phyloP scores from a whole-genome alignment of 2,888 invertebrate species.

The Nomada goodeniana region DNA sequence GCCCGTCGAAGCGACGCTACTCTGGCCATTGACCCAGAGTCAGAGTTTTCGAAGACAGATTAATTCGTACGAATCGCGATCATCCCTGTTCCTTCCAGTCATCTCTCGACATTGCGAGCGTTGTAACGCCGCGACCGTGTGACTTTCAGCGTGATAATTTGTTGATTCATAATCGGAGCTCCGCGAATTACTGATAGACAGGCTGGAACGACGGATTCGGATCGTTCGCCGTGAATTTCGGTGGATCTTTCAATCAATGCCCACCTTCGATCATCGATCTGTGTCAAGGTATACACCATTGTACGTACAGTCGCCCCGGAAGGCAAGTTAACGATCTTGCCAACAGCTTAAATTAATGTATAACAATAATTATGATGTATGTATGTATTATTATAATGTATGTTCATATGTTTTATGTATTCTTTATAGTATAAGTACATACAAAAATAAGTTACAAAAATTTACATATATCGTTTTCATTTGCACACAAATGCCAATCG shows the following conservation, averaged over 20 bases:
- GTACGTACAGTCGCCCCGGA: too few relatives aligned
- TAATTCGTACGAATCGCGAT: slow-evolving; percentile 45
- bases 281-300: neutral
- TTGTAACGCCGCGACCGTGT: neutral
- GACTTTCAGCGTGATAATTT: slow-evolving; percentile 28
- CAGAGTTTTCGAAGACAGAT: slow-evolving; percentile 43
- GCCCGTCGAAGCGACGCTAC: slow-evolving; percentile 41
- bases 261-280: neutral
- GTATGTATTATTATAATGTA: too few relatives aligned
- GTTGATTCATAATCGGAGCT: slow-evolving; percentile 21
- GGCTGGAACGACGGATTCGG: slow-evolving; percentile 1
- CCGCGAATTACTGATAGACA: slow-evolving; percentile 34
- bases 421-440: too few relatives aligned
- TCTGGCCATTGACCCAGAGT: slow-evolving; percentile 37
- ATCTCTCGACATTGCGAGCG: slow-evolving; percentile 3
- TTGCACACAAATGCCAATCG: too few relatives aligned
- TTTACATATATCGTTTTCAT: too few relatives aligned
- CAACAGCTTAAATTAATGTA: too few relatives aligned
- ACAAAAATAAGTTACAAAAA: too few relatives aligned
- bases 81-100: slow-evolving; percentile 20
- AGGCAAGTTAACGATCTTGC: too few relatives aligned
- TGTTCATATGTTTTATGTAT: too few relatives aligned
- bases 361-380: too few relatives aligned
- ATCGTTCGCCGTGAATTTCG: neutral
- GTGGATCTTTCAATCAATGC: slow-evolving; percentile 22